Evolutionary conservation across 1,140 invertebrate species (phyloP), one percentile per base, ranked within the genome.

Genomic region (Battus philenor): DNA sequence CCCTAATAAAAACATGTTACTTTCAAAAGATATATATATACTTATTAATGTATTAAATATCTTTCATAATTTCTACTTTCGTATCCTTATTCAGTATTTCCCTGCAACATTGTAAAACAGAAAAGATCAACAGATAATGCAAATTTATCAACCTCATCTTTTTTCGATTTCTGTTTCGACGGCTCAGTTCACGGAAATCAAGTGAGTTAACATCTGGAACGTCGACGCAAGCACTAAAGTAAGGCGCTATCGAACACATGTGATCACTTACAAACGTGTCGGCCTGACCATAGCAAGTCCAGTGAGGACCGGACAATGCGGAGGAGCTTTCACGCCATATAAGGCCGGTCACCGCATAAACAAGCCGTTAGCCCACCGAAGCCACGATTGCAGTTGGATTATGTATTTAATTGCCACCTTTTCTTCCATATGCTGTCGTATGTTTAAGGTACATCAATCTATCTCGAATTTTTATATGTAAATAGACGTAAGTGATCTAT

Each of bases 251-350:
- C 38, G 51, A 51, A 49, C 38, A 43, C 47, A 47, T 48, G 47
- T 52, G 46, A 11, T 47, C 38, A 43, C 47, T 44, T 48, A 43
- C 48, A 44, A 11, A 61, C 55, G 52, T 47, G 57, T 58, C 58
- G 45, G 59, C 12, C 39, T 50, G 52, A 43, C 55, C 56, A 52
- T 52, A 59, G n/a, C n/a, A n/a, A n/a, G 44, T 34, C 22, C 1
- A 8, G 16, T 36, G 49, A 59, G 66, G 56, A 51, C 66, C 55
- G 62, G 68, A 81, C 77, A 81, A 77, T 77, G 61, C 64, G 46
- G 55, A 68, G 64, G 48, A 60, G 72, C 80, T 84, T 81, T 84
- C 77, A 72, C 80, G 33, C 80, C 80, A 54, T 80, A 84, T 84
- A 81, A 57, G 70, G 77, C 46, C 24, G 46, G 52, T 41, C 6